phyloP scores from a whole-genome alignment of 2,888 invertebrate genomes.

The Cheilosia variabilis region DNA sequence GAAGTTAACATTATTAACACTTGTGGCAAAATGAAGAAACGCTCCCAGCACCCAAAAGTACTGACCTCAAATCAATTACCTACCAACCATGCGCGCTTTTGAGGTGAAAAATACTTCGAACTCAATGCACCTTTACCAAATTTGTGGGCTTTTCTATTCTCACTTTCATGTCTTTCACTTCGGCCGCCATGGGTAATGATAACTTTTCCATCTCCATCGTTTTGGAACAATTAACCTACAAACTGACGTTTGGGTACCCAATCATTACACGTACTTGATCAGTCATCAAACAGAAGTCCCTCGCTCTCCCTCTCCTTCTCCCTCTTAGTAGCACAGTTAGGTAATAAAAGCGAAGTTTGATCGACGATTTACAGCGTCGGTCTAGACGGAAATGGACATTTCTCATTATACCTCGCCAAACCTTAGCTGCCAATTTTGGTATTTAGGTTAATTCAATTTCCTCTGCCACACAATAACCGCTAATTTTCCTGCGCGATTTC shows the following conservation, averaged over 20 bases:
- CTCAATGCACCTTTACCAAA: too few species aligned
- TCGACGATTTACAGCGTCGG: background rate
- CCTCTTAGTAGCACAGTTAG: constrained; percentile 11
- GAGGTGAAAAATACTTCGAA: too few species aligned
- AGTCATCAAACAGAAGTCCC: constrained; percentile 22
- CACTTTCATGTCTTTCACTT: constrained; percentile 1
- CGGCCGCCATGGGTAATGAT: background rate
- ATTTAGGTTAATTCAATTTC: constrained; percentile 66
- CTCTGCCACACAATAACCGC: constrained; percentile 11
- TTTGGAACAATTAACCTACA: constrained; percentile 5
- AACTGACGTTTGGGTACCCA: constrained; percentile 1
- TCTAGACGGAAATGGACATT: constrained; percentile 36
- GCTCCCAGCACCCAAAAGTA: too few species aligned
- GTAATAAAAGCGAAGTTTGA: constrained; percentile 25
- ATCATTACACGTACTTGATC: constrained; percentile 25
- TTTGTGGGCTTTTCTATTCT: background rate
- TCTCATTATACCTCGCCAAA: constrained; percentile 25
- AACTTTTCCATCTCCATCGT: background rate
- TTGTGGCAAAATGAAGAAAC: too few species aligned
- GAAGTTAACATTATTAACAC: too few species aligned
- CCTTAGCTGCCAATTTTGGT: constrained; percentile 49
- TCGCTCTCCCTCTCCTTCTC: background rate
- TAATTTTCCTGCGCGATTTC: constrained; percentile 53
- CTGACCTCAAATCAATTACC: too few species aligned
- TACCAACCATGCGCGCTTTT: too few species aligned